Evolutionary conservation across 2,113 vertebrate genomes (phyloP).

Genomic region (Polypterus bichir): DNA sequence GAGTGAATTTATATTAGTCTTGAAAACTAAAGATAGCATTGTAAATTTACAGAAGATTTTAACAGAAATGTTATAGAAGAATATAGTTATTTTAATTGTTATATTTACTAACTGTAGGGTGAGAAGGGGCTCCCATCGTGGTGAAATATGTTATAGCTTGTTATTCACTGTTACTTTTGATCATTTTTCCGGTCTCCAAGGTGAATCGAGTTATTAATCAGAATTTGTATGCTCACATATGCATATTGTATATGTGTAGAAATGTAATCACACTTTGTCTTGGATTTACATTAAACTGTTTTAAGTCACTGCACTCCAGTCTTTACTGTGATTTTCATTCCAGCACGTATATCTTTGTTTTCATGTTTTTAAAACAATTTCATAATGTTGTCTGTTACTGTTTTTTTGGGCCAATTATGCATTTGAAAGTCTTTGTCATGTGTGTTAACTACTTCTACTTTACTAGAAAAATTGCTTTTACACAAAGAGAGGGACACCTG

Average conservation of each 20-base stretch:
- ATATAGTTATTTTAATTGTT: conserved; percentile 97
- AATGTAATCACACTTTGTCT: conserved; percentile 99
- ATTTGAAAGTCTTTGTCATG: background rate
- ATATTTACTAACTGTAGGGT: conserved; percentile 98
- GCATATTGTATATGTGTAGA: conserved; percentile 99
- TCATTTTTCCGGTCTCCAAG: conserved; percentile 99
- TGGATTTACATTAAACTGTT: conserved; percentile 99
- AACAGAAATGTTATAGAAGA: conserved; percentile 94
- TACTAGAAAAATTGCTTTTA: too few relatives aligned
- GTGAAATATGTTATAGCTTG: conserved; percentile 98
- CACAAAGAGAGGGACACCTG: too few relatives aligned
- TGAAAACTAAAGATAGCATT: conserved; percentile 95
- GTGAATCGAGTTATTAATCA: conserved; percentile 99
- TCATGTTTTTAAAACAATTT: too few relatives aligned
- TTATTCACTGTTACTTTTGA: conserved; percentile 99
- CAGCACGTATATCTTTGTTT: too few relatives aligned
- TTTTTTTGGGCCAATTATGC: conserved; percentile 7
- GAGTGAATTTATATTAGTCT: conserved; percentile 98
- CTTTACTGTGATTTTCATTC: background rate
- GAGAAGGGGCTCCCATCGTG: conserved; percentile 84
- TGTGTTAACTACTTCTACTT: too few relatives aligned
- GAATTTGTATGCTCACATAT: conserved; percentile 99
- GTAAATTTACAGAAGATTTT: conserved; percentile 96
- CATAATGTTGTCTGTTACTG: conserved; percentile 16
- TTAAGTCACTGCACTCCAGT: conserved; percentile 70